Evolutionary conservation across 2,888 invertebrate genomes (phyloP), one percentile per base, ranked within the genome.

Genomic region (Toxonevra muliebris): DNA sequence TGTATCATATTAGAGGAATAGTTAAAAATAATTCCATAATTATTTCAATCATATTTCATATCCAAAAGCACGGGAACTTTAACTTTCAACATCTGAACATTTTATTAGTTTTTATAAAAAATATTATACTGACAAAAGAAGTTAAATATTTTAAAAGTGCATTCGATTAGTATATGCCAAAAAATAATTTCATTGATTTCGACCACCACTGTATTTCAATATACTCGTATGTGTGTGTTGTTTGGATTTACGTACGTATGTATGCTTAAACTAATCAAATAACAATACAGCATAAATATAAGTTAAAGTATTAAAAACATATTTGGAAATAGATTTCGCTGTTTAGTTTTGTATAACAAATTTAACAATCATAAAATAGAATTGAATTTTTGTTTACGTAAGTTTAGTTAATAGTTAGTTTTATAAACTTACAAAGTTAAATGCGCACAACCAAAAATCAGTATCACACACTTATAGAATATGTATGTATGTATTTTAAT

Each of bases 391-490:
- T 63, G 59, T 66, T 71, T 30, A 41, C 53, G n/a, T 60, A 48
- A n/a, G 12, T 43, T 63, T 54, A 66, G 53, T 68, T 63, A 72
- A 72, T 69, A 65, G 68, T 66, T 69, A 73, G 69, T 69, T 72
- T n/a, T n/a, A n/a, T n/a, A n/a, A n/a, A n/a, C n/a, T n/a, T n/a
- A n/a, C n/a, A n/a, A 72, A 68, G 70, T 72, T 73, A 73, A 80
- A 82, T 81, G 77, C 80, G 81, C 81, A 81, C 81, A 81, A 81
- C 81, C 82, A 78, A 82, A 78, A 81, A 77, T 50, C 67, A 80
- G 79, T 81, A 81, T 81, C 80, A 81, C 80, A 81, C 82, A 69
- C 74, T 71, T 72, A 72, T 74, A 48, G 2, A 4, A 53, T 53
- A 17, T 11, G 53, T 17, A 30, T 30, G 30, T 30, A 30, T 30